A percentile compares a stretch with the other conserved stretches of the same genome.
These are phyloP conservation scores for Ornithoptera alexandrae DNA, from an alignment of 2,888 invertebrate species.

Conservation along the genomic window DNA sequence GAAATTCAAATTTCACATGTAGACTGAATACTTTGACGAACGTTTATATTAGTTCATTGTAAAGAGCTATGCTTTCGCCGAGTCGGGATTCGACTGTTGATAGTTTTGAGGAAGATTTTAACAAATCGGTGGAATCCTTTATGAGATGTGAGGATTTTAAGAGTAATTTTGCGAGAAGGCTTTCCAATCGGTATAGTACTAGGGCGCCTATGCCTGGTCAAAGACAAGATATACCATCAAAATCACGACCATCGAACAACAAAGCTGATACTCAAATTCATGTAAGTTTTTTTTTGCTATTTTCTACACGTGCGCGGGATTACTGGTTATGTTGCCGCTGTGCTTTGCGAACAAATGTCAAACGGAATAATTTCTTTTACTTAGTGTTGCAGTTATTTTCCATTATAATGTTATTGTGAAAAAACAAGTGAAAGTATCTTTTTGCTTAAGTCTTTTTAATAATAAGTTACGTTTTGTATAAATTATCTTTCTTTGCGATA, in stretches of 20 bases:
- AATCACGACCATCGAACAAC: constrained; percentile 44
- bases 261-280: constrained; percentile 42
- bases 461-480: not conserved
- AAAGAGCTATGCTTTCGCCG: constrained; percentile 54
- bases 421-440: constrained; percentile 27
- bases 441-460: constrained; percentile 1
- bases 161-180: constrained; percentile 71
- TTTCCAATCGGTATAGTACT: constrained; percentile 68
- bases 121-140: constrained; percentile 69
- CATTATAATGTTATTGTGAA: constrained; percentile 17
- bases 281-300: constrained; percentile 49
- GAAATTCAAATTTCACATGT: constrained; percentile 43
- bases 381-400: constrained; percentile 1
- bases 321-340: not conserved
- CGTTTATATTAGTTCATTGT: constrained; percentile 39
- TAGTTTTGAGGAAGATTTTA: constrained; percentile 58
- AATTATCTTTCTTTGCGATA: too few relatives aligned
- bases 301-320: not conserved
- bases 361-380: constrained; percentile 8
- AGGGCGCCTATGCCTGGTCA: constrained; percentile 47
- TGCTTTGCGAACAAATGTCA: constrained; percentile 8
- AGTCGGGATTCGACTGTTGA: constrained; percentile 42
- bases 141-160: constrained; percentile 76
- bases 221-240: constrained; percentile 51
- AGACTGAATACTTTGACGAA: constrained; percentile 44